Percentiles rank a stretch among this genome's conserved stretches.
Conservation (phyloP, 2,888 invertebrate species). For the Platypus cylindrus region DNA sequence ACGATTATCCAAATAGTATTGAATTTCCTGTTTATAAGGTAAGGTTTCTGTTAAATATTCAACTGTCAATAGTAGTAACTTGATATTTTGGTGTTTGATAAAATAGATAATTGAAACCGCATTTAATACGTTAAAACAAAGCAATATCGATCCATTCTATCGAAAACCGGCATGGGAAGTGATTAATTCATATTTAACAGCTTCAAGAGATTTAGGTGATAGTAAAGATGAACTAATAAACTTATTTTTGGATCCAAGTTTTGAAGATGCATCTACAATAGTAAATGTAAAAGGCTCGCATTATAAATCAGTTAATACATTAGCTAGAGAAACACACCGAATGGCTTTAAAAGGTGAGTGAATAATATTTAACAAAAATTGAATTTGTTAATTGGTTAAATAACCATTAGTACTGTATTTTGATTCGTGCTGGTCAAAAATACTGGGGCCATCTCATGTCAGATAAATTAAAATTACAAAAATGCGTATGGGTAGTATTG, state of each 20-base stretch:
- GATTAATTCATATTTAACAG: constrained; percentile 75
- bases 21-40: constrained; percentile 79
- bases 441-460: too few relatives aligned
- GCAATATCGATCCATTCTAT: constrained; percentile 79
- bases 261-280: constrained; percentile 59
- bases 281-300: constrained; percentile 54
- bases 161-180: constrained; percentile 92
- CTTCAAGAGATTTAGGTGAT: constrained; percentile 70
- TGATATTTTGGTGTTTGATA: constrained; percentile 11
- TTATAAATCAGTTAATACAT: constrained; percentile 67
- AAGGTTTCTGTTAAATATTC: constrained; percentile 8
- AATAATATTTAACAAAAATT: background rate
- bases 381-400: background rate
- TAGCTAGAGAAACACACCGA: constrained; percentile 77
- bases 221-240: constrained; percentile 55
- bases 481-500: too few relatives aligned
- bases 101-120: constrained; percentile 70
- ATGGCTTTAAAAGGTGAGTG: constrained; percentile 62
- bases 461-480: too few relatives aligned
- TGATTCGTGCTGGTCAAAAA: too few relatives aligned
- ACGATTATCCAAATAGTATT: constrained; percentile 67
- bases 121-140: constrained; percentile 71
- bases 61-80: constrained; percentile 1
- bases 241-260: constrained; percentile 65
- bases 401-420: too few relatives aligned